Evolutionary conservation across 2,113 vertebrate genomes (phyloP).

Genomic region (Gracilinanus agilis): DNA sequence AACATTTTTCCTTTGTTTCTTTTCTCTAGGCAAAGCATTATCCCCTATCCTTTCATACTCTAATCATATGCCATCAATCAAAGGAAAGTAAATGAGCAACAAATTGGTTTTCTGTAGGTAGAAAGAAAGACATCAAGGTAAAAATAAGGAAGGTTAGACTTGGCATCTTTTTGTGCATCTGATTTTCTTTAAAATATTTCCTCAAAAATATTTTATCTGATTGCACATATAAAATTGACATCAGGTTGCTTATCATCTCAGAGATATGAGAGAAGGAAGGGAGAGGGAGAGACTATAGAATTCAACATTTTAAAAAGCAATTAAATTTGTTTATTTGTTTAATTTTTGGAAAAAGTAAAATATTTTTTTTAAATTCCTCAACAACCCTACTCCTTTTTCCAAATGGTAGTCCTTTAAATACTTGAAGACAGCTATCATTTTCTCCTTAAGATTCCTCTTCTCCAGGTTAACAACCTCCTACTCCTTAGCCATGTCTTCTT

Average conservation of each 20-base stretch:
- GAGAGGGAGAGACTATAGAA: too few species aligned
- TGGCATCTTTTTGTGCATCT: background rate
- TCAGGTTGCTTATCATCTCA: too few species aligned
- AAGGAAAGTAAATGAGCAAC: background rate
- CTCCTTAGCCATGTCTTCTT: background rate
- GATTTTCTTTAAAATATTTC: background rate
- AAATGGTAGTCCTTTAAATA: background rate
- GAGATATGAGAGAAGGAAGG: too few species aligned
- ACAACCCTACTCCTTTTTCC: too few species aligned
- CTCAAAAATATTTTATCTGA: background rate
- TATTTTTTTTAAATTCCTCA: too few species aligned
- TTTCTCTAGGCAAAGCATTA: background rate
- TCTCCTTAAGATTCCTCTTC: background rate
- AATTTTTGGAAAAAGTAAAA: too few species aligned
- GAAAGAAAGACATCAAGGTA: background rate
- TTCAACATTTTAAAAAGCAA: too few species aligned
- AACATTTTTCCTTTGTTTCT: background rate
- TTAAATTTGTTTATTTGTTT: too few species aligned
- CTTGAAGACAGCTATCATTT: too few species aligned
- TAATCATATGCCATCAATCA: background rate
- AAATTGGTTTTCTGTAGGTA: background rate
- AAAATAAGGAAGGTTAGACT: background rate
- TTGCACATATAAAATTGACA: too few species aligned
- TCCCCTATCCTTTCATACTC: background rate
- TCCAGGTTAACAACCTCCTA: background rate